Base-by-base conservation (phyloP, 2,797 vertebrate genomes). In the Enteromius viviparus region DNA sequence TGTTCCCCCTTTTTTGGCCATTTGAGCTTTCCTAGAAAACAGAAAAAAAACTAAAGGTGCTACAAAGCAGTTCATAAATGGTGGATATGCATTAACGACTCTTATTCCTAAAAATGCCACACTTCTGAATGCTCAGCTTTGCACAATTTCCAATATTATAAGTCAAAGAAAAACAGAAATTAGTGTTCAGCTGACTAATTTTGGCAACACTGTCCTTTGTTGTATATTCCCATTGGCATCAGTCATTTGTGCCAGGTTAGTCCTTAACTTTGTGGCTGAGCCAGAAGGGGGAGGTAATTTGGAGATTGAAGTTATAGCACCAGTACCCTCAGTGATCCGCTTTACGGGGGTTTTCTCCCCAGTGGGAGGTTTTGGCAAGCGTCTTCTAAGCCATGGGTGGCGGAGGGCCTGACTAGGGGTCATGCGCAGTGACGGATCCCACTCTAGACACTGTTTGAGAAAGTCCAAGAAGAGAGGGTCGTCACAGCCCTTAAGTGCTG, bases 141-240 rank as follows among this genome's bases (percentile, higher is more conserved):
- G 64, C 86, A 88, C 84, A 79, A 84, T 76, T 84, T 85, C 78
- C 64, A 84, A 85, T 78, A 84, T 53, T 51, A 68, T 62, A 4
- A 86, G 81, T 66, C 79, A 68, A 76, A 60, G 65, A 81, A 78
- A 55, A 87, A 76, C 78, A 69, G 45, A 83, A 76, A 68, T 45
- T 66, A 64, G 82, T 83, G 90, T 92, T 99, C 96, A 99, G 94
- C 97, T 99, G 90, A 99, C 97, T 49, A 99, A 95, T 94, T 99
- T 99, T 93, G 98, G 98, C 95, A 99, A 96, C 87, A 99, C 96
- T 86, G 98, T 99, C 94, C 98, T 94, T 81, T 97, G 96, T 92
- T 99, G 98, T 93, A 99, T 97, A 96, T 99, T 99, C 85, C 98
- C 98, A 84, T 99, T 99, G 93, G 98, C 97, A 85, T 99, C 98